These are phyloP conservation scores for Gymnoscelis rufifasciata DNA, from an alignment of 2,888 invertebrate species.

Conservation along the genomic window DNA sequence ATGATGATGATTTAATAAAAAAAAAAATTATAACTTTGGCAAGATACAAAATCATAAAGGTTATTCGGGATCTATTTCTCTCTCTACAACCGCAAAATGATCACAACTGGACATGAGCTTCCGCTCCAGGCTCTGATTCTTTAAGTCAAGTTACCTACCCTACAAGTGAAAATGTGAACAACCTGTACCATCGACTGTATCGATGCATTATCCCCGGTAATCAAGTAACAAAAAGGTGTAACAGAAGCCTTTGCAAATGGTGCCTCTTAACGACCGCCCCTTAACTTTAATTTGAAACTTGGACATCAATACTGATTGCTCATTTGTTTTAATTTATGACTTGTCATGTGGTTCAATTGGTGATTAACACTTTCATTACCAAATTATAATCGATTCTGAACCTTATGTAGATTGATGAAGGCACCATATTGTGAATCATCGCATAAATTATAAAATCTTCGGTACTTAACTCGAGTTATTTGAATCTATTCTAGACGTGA, in stretches of 20 bases:
- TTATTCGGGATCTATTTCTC: too few relatives aligned
- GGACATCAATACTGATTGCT: constrained; percentile 44
- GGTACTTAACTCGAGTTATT: too few relatives aligned
- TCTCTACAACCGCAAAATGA: too few relatives aligned
- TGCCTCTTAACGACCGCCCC: constrained; percentile 61
- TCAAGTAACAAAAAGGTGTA: constrained; percentile 69
- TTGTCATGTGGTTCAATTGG: constrained; percentile 11
- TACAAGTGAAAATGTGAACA: too few relatives aligned
- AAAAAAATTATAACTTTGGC: too few relatives aligned
- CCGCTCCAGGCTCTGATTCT: too few relatives aligned
- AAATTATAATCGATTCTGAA: not conserved
- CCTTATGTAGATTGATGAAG: not conserved
- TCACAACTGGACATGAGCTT: too few relatives aligned
- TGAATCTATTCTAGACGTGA: too few relatives aligned
- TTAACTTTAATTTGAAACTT: constrained; percentile 60
- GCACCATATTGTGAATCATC: not conserved
- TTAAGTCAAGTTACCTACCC: too few relatives aligned
- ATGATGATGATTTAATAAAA: too few relatives aligned
- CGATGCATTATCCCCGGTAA: constrained; percentile 65
- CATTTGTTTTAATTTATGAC: constrained; percentile 49
- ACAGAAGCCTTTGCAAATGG: constrained; percentile 68
- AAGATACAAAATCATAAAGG: too few relatives aligned
- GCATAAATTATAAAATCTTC: not conserved
- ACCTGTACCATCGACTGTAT: constrained; percentile 59
- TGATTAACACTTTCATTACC: not conserved